Evolutionary conservation across 2,113 vertebrate species (phyloP).

Genomic region (Gadus macrocephalus): DNA sequence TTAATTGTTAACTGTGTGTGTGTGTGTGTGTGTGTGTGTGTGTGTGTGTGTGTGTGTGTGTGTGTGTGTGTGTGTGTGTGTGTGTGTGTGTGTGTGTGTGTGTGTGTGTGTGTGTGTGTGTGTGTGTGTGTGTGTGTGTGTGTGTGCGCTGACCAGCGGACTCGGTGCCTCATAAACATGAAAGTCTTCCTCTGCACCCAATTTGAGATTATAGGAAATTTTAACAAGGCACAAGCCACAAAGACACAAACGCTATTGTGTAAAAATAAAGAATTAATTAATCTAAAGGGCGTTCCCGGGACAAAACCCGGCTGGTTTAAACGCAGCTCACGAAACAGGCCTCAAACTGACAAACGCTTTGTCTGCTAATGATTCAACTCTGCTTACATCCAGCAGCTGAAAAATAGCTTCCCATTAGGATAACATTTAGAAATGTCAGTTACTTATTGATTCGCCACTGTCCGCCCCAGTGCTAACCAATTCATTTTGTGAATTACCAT

Average conservation of each 20-base stretch:
- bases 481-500: not conserved
- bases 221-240: slow-evolving; percentile 34
- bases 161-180: slow-evolving; percentile 23
- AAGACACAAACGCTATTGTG: slow-evolving; percentile 32
- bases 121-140: too few relatives aligned
- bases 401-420: not conserved
- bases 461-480: not conserved
- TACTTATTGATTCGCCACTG: not conserved
- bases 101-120: too few relatives aligned
- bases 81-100: too few relatives aligned
- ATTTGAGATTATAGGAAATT: slow-evolving; percentile 19
- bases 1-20: too few relatives aligned
- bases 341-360: slow-evolving; percentile 14
- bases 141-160: slow-evolving; percentile 14
- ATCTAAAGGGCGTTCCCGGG: slow-evolving; percentile 46
- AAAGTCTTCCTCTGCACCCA: not conserved
- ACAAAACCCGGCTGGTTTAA: slow-evolving; percentile 28
- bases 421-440: slow-evolving; percentile 4
- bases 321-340: slow-evolving; percentile 32
- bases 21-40: too few relatives aligned
- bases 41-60: too few relatives aligned
- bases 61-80: too few relatives aligned
- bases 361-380: slow-evolving; percentile 22
- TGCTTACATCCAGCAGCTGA: not conserved
- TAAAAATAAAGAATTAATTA: slow-evolving; percentile 44